Percentiles rank a stretch among this genome's conserved stretches.
Conservation (phyloP, 30 jellyfish, hydroid and myxozoan genomes). For the Chrysaora quinquecirrha region DNA sequence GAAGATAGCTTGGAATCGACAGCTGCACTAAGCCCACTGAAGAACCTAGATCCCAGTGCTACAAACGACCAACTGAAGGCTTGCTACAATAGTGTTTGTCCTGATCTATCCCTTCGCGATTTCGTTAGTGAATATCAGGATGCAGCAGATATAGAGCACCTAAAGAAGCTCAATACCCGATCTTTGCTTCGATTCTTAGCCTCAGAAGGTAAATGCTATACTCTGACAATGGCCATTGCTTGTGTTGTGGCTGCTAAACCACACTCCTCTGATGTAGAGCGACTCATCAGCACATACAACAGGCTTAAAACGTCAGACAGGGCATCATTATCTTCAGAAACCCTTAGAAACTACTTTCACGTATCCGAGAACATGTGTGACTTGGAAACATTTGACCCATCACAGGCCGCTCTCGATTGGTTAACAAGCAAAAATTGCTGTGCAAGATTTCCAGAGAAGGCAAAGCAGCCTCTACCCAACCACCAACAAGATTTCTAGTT, state of each 20-base stretch:
- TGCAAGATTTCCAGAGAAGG: slow-evolving; percentile 7
- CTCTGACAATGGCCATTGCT: slow-evolving; percentile 28
- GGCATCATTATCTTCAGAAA: slow-evolving; percentile 1
- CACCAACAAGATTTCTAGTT: not conserved
- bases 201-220: not conserved
- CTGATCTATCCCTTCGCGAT: slow-evolving; percentile 14
- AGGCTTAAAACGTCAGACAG: slow-evolving; percentile 37
- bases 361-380: slow-evolving; percentile 26
- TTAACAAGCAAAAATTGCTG: slow-evolving; percentile 6
- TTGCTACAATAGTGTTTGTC: slow-evolving; percentile 6
- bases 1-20: too few species aligned
- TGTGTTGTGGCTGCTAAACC: slow-evolving; percentile 55
- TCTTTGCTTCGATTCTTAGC: slow-evolving; percentile 16
- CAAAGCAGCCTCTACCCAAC: slow-evolving; percentile 9
- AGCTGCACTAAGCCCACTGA: too few species aligned
- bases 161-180: slow-evolving; percentile 5
- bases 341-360: slow-evolving; percentile 9
- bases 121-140: slow-evolving; percentile 20
- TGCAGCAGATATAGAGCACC: slow-evolving; percentile 17
- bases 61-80: slow-evolving; percentile 27
- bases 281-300: slow-evolving; percentile 34
- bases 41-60: too few species aligned
- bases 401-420: slow-evolving; percentile 48
- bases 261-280: slow-evolving; percentile 49
- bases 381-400: slow-evolving; percentile 1